Conservation (phyloP, 2,797 vertebrate genomes). For the Eulemur rubriventer region DNA sequence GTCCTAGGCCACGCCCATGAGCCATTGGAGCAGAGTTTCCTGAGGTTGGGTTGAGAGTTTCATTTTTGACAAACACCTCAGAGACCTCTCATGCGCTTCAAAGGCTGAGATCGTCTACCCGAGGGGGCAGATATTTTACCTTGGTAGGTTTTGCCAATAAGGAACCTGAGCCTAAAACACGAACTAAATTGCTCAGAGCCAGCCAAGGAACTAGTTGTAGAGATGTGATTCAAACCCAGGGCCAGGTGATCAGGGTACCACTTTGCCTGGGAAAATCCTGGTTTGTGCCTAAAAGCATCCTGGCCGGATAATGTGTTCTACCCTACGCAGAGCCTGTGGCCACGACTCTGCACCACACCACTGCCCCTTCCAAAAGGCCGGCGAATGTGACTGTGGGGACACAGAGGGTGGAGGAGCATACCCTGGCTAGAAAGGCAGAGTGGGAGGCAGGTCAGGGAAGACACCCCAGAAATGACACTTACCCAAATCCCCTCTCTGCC, state of each 20-base stretch:
- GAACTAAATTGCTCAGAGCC: not conserved
- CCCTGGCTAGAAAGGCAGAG: not conserved
- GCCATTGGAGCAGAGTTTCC: not conserved
- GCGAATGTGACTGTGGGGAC: not conserved
- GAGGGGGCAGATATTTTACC: too few relatives aligned
- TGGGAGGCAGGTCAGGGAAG: not conserved
- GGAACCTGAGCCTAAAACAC: not conserved
- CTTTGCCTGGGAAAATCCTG: conserved; percentile 19
- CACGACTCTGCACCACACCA: not conserved
- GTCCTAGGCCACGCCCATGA: not conserved
- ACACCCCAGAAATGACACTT: not conserved
- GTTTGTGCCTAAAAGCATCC: not conserved
- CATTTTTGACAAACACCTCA: not conserved
- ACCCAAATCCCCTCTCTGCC: not conserved
- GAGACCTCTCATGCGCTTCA: not conserved
- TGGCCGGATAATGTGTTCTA: conserved; percentile 18
- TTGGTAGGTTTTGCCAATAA: not conserved
- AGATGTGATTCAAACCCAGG: not conserved
- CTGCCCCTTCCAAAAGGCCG: not conserved
- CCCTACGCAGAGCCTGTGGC: not conserved
- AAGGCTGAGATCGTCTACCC: not conserved
- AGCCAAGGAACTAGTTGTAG: not conserved
- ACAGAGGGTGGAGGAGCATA: not conserved
- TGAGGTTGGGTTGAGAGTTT: not conserved
- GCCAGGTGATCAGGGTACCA: not conserved